Conservation (phyloP, 2,113 vertebrate species). For the Galeopterus variegatus region DNA sequence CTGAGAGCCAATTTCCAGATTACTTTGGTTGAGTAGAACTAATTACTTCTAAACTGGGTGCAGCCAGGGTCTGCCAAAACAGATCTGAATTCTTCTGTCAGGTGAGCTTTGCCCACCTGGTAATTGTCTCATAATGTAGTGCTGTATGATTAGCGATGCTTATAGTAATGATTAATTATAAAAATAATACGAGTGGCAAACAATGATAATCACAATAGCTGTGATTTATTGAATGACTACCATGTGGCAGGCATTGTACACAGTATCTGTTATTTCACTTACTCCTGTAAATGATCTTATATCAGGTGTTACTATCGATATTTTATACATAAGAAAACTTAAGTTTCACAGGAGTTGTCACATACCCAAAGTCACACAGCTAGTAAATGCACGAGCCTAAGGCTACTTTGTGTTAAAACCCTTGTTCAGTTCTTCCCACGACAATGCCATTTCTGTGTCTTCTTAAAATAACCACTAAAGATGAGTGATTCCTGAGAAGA, state of each 20-base stretch:
- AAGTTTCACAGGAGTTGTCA: neutral
- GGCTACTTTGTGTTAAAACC: neutral
- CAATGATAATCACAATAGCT: neutral
- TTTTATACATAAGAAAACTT: conserved; percentile 41
- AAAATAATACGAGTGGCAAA: conserved; percentile 8
- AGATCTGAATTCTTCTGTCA: neutral
- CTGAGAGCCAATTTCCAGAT: conserved; percentile 56
- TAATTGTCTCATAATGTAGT: neutral
- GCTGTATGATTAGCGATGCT: conserved; percentile 3
- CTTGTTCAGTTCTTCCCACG: neutral
- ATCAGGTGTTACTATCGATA: neutral
- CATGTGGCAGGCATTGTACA: too few relatives aligned
- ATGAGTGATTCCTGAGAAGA: neutral
- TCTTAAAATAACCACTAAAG: neutral
- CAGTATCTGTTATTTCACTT: neutral
- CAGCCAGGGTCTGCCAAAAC: conserved; percentile 12
- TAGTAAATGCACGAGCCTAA: neutral
- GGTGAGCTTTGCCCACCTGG: neutral
- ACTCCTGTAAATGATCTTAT: neutral
- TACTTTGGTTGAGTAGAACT: conserved; percentile 57
- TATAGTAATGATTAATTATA: neutral
- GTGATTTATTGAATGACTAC: neutral
- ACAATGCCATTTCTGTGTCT: neutral
- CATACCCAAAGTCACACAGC: neutral
- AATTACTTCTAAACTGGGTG: conserved; percentile 56